Base-by-base conservation (phyloP, 2,888 invertebrate species). In the Andrena camellia region DNA sequence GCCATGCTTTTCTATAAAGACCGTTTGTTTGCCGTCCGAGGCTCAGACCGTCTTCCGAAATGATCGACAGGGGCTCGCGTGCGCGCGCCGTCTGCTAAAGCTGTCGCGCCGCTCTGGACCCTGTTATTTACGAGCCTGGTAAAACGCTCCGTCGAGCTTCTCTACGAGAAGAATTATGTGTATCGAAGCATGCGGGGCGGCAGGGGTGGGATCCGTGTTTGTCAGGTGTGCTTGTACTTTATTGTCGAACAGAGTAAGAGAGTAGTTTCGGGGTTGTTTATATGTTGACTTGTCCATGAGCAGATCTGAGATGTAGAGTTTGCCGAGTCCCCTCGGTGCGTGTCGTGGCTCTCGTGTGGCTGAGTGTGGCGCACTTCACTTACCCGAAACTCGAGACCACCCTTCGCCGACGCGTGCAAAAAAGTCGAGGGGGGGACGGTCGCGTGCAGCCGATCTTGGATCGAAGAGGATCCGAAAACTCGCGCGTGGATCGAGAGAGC, bases 1-100 rank as follows among this genome's bases (percentile, higher is more conserved):
- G 87, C 79, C 78, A 88, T 83, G 86, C 86, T 84, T 89, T 88
- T 89, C 88, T 90, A 92, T 90, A 92, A 92, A 92, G 84, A 64
- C 89, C 79, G 88, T 74, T 80, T 62, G 78, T 78, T 50, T 76
- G 68, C 67, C 74, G 74, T 62, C 63, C 57, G 8, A 80, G 67
- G 84, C 86, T 89, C 90, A 91, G 90, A 90, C 54, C 84, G 79
- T 67, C 81, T 77, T 72, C 20, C 23, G 60, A 74, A 68, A 84
- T 64, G 69, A 68, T 74, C 70, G 33, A 68, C 70, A 52, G 71
- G 69, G 31, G 48, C 62, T 70, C 29, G 62, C n/a, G 66, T 42
- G 10, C 54, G 29, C 33, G 50, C 31, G n/a, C 13, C 50, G 23
- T 0, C 2, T 26, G n/a, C 67, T 67, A 17, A 23, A 70, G 17